Evolutionary conservation across 1,140 invertebrate genomes (phyloP).

Genomic region (Zophobas atratus): DNA sequence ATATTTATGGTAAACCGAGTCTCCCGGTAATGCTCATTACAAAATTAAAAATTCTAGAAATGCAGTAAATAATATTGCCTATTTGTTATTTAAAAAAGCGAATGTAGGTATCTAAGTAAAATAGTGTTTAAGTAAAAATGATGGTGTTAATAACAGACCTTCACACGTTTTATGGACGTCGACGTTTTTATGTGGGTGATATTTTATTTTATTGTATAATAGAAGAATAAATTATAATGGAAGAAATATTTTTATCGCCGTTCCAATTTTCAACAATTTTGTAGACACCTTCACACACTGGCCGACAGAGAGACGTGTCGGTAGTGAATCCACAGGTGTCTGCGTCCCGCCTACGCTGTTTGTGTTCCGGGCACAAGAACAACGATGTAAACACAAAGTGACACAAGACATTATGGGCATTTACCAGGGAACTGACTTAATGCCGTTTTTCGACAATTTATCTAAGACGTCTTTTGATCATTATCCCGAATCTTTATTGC

Average conservation of each 20-base stretch:
- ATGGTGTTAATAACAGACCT: slow-evolving; percentile 3
- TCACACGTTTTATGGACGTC: background rate
- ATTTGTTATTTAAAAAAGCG: slow-evolving; percentile 17
- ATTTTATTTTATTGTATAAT: slow-evolving; percentile 28
- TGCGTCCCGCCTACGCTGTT: slow-evolving; percentile 49
- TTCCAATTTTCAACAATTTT: slow-evolving; percentile 39
- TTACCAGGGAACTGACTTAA: slow-evolving; percentile 46
- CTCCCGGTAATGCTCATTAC: slow-evolving; percentile 23
- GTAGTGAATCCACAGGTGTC: slow-evolving; percentile 55
- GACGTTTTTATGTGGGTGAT: slow-evolving; percentile 34
- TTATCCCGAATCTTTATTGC: slow-evolving; percentile 7
- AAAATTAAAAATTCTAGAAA: slow-evolving; percentile 31
- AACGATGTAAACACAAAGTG: slow-evolving; percentile 56
- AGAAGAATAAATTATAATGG: slow-evolving; percentile 29
- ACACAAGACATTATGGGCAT: slow-evolving; percentile 55
- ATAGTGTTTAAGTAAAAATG: background rate
- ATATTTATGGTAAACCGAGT: slow-evolving; percentile 42
- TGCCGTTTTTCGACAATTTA: slow-evolving; percentile 36
- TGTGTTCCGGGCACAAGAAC: slow-evolving; percentile 51
- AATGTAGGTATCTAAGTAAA: slow-evolving; percentile 2
- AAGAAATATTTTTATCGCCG: slow-evolving; percentile 25
- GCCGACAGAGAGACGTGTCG: slow-evolving; percentile 32
- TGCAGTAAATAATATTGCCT: slow-evolving; percentile 12
- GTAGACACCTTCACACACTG: slow-evolving; percentile 35
- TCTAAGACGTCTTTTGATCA: slow-evolving; percentile 9